phyloP scores from a whole-genome alignment of 2,113 vertebrate species.

The Tachycineta bicolor region DNA sequence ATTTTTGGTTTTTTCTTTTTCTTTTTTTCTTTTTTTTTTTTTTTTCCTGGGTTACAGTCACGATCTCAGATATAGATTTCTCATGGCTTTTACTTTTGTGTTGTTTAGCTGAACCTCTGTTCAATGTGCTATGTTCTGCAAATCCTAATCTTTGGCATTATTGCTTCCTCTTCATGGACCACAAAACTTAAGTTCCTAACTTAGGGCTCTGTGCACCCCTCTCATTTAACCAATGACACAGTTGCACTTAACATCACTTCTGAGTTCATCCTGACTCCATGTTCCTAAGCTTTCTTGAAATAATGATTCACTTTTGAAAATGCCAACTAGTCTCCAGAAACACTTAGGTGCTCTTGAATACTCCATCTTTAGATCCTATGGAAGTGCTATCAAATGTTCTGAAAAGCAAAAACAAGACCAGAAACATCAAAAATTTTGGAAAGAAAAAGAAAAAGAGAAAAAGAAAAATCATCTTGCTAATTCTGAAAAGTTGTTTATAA shows the following conservation, averaged over 20 bases:
- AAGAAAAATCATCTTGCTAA: background rate
- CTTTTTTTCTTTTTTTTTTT: background rate
- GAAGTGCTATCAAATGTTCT: background rate
- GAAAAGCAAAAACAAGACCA: background rate
- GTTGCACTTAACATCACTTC: background rate
- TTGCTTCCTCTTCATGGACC: background rate
- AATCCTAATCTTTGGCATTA: background rate
- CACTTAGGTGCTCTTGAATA: background rate
- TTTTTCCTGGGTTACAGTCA: background rate
- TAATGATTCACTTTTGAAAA: background rate
- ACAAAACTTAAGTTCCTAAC: background rate
- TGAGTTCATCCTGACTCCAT: background rate
- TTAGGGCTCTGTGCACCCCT: background rate
- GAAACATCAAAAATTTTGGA: background rate
- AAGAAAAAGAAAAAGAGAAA: no score
- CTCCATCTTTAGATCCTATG: background rate
- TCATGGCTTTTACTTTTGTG: background rate
- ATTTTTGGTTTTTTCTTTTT: background rate
- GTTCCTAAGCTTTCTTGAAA: background rate
- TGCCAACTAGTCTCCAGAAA: background rate
- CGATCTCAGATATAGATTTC: background rate
- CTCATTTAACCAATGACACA: background rate
- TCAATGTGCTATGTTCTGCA: background rate
- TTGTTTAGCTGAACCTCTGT: background rate
- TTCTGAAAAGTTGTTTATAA: background rate